Evolutionary conservation across 2,113 vertebrate species (phyloP).

Genomic region (Hyperoodon ampullatus): DNA sequence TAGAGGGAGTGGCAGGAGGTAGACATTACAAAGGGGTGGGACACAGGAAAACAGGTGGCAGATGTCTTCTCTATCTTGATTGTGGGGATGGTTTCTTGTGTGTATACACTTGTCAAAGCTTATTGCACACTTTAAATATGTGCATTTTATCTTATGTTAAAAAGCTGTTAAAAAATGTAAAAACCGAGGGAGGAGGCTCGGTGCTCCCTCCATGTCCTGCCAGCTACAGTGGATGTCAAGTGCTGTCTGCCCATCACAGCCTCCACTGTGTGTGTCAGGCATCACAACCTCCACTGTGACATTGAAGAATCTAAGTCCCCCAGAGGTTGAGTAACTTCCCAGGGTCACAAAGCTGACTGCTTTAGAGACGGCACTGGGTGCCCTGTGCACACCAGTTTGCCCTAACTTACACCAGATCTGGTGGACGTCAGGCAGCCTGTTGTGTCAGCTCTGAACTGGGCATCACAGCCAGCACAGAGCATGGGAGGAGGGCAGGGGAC

Average conservation of each 20-base stretch:
- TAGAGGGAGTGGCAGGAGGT: not conserved
- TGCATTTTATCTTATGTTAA: not conserved
- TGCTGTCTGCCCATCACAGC: not conserved
- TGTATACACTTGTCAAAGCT: not conserved
- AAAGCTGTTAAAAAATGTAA: not conserved
- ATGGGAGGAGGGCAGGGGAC: not conserved
- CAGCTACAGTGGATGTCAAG: not conserved
- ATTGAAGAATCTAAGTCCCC: not conserved
- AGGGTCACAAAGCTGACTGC: not conserved
- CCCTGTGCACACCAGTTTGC: not conserved
- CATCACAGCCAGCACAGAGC: not conserved
- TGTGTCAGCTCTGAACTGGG: not conserved
- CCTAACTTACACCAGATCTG: not conserved
- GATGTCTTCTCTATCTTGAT: not conserved
- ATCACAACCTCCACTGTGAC: not conserved
- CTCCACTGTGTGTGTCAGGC: not conserved
- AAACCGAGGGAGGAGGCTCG: not conserved
- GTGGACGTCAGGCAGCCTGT: not conserved
- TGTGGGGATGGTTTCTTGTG: not conserved
- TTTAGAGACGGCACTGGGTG: not conserved
- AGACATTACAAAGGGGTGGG: not conserved
- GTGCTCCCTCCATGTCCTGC: not conserved
- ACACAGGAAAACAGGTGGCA: not conserved
- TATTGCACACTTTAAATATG: not conserved
- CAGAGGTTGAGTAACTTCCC: not conserved